Evolutionary conservation across 2,797 vertebrate genomes (phyloP), one percentile per base, ranked within the genome.

Genomic region (Rhyacichthys aspro): DNA sequence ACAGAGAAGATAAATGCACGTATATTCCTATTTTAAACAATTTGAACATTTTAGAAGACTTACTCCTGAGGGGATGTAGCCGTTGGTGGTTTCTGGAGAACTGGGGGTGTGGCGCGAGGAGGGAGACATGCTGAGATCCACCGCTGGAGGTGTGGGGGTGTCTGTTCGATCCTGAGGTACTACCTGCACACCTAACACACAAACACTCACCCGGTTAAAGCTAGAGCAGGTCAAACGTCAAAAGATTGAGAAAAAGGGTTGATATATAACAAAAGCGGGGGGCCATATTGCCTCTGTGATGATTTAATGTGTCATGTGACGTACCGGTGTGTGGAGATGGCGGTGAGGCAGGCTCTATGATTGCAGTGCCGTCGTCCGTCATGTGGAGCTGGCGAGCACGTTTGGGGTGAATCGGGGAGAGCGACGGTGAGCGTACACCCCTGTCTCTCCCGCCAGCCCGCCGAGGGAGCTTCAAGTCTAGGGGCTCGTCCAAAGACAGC

Each of bases 401-500:
- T 43, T 83, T 82, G 0, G 85, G 90, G 72, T 92, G 79, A 41
- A 91, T 84, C 3, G 75, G 61, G 63, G 73, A 85, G 6, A 55
- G 83, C 43, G 82, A 81, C 0, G 90, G 82, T 1, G 88, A 89
- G 45, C 87, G 77, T 1, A 76, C 57, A 4, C 83, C 84, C 74
- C 92, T 92, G 78, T 94, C 95, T 68, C 90, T 87, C 64, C 86
- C 61, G 67, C 80, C 83, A 1, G 77, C 87, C 60, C 93, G 91
- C 87, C 86, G 93, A 55, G 94, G 96, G 79, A 98, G 92, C 86
- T 98, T 98, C 78, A 98, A 92, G 90, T 98, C 96, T 55, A 98
- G 90, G 17, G 97, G 97, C 90, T 98, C 96, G 15, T 98, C 97
- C 90, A 98, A 81, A 50, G 95, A 98, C 86, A 98, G 93, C 96